A percentile compares a stretch with the other conserved stretches of the same genome.
phyloP scores from a whole-genome alignment of 2,888 invertebrate species.

The Tricholauxania praeusta region DNA sequence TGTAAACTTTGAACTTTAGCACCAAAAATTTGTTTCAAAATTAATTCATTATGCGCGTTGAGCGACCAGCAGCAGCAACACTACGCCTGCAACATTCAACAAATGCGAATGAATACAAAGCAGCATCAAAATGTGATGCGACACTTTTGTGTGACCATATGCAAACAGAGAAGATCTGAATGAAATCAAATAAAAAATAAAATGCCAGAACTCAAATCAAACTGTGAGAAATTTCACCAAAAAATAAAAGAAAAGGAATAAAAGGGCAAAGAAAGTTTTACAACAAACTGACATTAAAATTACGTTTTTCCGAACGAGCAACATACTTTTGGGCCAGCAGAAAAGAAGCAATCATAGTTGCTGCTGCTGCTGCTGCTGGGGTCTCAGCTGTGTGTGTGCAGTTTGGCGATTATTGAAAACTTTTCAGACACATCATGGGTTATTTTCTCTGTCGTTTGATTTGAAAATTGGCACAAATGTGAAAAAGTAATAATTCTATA shows the following conservation, averaged over 20 bases:
- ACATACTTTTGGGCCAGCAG: constrained; percentile 9
- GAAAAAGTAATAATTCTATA: no score
- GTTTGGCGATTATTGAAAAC: constrained; percentile 22
- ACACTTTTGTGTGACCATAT: neutral
- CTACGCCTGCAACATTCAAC: neutral
- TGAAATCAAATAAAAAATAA: no score
- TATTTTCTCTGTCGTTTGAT: neutral
- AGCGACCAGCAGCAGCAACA: no score
- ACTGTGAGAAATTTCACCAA: neutral
- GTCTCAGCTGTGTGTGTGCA: constrained; percentile 20
- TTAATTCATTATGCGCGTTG: constrained; percentile 21
- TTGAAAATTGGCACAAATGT: neutral
- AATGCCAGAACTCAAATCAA: constrained; percentile 11
- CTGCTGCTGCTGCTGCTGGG: no score
- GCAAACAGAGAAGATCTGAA: no score
- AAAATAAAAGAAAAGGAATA: neutral
- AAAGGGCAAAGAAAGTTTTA: neutral
- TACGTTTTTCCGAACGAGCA: constrained; percentile 25
- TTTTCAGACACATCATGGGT: constrained; percentile 19
- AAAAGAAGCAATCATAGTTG: neutral
- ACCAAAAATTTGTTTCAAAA: constrained; percentile 4
- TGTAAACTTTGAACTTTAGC: constrained; percentile 31
- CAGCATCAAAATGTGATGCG: constrained; percentile 8
- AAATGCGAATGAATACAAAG: constrained; percentile 12
- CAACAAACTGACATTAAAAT: constrained; percentile 26